Percentiles rank a stretch among this genome's conserved stretches.
phyloP scores from a whole-genome alignment of 2,113 vertebrate genomes.

The Corvus cornix region DNA sequence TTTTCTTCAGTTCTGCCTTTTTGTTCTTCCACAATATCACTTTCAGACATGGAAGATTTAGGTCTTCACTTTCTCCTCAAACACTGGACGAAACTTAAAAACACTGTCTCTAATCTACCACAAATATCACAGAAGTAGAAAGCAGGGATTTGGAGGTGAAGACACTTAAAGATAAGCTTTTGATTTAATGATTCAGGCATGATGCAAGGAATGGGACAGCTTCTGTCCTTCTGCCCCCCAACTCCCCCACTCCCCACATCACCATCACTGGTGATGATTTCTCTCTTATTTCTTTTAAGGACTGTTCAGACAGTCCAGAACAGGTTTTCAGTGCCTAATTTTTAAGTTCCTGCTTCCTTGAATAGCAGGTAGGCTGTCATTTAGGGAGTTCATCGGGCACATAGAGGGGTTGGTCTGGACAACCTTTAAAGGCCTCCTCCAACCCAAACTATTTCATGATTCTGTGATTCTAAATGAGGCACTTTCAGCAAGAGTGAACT shows the following conservation, averaged over 20 bases:
- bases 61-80: background rate
- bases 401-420: fast-evolving
- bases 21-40: background rate
- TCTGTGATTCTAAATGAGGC: background rate
- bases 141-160: background rate
- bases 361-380: background rate
- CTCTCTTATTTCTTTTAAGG: background rate
- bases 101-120: background rate
- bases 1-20: background rate
- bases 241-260: background rate
- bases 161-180: background rate
- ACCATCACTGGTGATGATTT: background rate
- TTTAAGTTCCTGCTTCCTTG: background rate
- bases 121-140: background rate
- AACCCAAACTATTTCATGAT: background rate
- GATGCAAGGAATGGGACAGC: background rate
- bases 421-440: background rate
- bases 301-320: background rate
- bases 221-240: background rate
- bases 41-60: background rate
- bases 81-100: background rate
- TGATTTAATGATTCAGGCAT: background rate
- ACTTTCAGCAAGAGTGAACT: background rate
- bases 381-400: background rate
- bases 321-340: background rate